Evolutionary conservation across 2,113 vertebrate genomes (phyloP), one percentile per base, ranked within the genome.

Genomic region (Alosa alosa): DNA sequence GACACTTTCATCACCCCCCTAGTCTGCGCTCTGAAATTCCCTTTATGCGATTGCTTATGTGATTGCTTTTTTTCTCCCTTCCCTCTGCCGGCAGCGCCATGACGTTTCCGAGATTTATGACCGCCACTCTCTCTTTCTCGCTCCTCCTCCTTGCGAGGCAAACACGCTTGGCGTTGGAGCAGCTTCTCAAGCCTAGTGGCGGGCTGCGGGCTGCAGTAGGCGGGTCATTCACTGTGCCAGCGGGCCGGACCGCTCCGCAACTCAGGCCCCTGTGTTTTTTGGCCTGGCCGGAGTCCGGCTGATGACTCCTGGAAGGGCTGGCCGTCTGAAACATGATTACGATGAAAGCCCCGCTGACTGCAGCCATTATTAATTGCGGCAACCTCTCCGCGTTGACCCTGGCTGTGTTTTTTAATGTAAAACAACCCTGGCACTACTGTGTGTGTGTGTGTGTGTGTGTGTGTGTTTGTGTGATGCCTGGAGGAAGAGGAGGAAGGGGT

Each of bases 91-190:
- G 72, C 72, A 78, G 72, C 13, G 1, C 72, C 20, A 78, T 78
- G 72, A 78, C 13, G 11, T 78, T 5, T 78, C 20, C 8, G 31
- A 83, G 84, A 89, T 86, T 82, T 84, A 86, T 81, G 50, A 81
- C 75, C n/a, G 64, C 25, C 68, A 78, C 13, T 64, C 52, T 84
- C 44, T 83, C 75, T 4, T 13, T 78, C 1, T 78, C 72, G 39
- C 25, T 78, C 11, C 39, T 11, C 17, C 36, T 78, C 72, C 15
- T 36, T 36, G n/a, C 31, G 41, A 31, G 4, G 10, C 36, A 39
- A 78, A 78, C 72, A 78, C 31, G 36, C 31, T 78, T 78, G 72
- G 72, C 72, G 0, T 15, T 39, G 0, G 72, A 13, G 72, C 15
- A 78, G 15, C 72, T 78, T 78, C 39, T 78, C 72, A 13, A 36